These are phyloP conservation scores for Lymantria monacha DNA, from an alignment of 2,888 invertebrate genomes.

Conservation along the genomic window DNA sequence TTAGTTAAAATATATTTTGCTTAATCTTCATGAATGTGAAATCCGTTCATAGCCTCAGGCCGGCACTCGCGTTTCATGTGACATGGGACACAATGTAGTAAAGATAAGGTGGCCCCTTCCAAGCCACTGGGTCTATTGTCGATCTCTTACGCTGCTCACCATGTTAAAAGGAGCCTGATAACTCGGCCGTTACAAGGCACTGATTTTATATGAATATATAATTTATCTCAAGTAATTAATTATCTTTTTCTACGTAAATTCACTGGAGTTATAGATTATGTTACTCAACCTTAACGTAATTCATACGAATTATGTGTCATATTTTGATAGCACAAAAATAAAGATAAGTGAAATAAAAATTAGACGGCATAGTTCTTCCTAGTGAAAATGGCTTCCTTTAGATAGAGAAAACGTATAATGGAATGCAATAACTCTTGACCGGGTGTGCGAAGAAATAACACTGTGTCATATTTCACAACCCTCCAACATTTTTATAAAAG, in stretches of 20 bases:
- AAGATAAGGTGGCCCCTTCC: slow-evolving; percentile 78
- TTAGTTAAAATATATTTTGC: slow-evolving; percentile 42
- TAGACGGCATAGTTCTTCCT: slow-evolving; percentile 76
- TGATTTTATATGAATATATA: slow-evolving; percentile 40
- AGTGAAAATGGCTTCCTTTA: slow-evolving; percentile 81
- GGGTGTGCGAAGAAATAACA: slow-evolving; percentile 83
- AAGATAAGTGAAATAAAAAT: slow-evolving; percentile 72
- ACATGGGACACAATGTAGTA: slow-evolving; percentile 76
- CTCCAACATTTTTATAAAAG: slow-evolving; percentile 83
- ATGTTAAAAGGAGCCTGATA: slow-evolving; percentile 61
- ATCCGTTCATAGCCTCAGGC: slow-evolving; percentile 64
- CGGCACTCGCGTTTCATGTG: slow-evolving; percentile 67
- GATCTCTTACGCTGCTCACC: slow-evolving; percentile 70
- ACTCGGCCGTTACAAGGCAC: slow-evolving; percentile 44
- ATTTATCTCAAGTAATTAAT: slow-evolving; percentile 28
- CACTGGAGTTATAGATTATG: too few species aligned
- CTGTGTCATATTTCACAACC: slow-evolving; percentile 82
- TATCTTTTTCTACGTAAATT: too few species aligned
- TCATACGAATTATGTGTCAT: slow-evolving; percentile 6
- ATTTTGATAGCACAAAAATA: slow-evolving; percentile 28
- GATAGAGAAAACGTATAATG: slow-evolving; percentile 81
- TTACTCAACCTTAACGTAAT: too few species aligned
- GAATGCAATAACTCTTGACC: slow-evolving; percentile 83
- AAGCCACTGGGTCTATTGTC: slow-evolving; percentile 75
- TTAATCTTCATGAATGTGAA: slow-evolving; percentile 71